Base-by-base conservation (phyloP, 2,797 vertebrate species). In the Loriculus beryllinus region DNA sequence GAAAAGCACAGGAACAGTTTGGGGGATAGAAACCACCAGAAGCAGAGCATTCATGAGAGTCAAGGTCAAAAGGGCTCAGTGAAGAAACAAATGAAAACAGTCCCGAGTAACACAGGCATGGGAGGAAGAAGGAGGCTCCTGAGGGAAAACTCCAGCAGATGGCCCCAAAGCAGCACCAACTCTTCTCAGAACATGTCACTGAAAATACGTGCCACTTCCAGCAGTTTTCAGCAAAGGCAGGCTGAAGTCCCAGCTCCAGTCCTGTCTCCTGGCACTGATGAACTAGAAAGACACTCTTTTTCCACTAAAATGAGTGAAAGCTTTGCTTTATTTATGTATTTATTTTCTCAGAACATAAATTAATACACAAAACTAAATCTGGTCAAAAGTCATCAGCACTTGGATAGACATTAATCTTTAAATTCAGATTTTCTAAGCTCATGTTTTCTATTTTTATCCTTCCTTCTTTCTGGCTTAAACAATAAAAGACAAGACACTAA, bases 61-160 rank as follows among this genome's bases (percentile, higher is more conserved):
- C 8, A 1, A 9, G 3, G 4, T 2, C 8, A n/a, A 62, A 62
- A 40, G 19, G 3, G 5, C 19, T 74, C 20, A 8, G 48, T 43
- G 52, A 54, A 75, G 21, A 84, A 72, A 60, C 8, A 37, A 54
- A n/a, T 37, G 13, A 39, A 25, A 13, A 8, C 14, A 56, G 16
- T 14, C 18, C 81, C 26, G 12, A 80, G 13, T n/a, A 47, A 57
- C 28, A 39, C 10, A 37, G 47, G 51, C 19, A 21, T 3, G 54
- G 45, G n/a, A 81, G 48, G 56, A 65, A 3, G 51, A 65, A 3
- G 0, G 1, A 67, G 35, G 39, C 10, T 92, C 31, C 63, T 4
- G 26, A 56, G 37, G 14, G 65, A 17, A 65, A 16, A 65, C 43
- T 95, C 96, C 96, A 93, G 93, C 84, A 96, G 96, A 80, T 95